These are phyloP conservation scores for Melospiza georgiana DNA, from an alignment of 2,113 vertebrate genomes.

Conservation along the genomic window DNA sequence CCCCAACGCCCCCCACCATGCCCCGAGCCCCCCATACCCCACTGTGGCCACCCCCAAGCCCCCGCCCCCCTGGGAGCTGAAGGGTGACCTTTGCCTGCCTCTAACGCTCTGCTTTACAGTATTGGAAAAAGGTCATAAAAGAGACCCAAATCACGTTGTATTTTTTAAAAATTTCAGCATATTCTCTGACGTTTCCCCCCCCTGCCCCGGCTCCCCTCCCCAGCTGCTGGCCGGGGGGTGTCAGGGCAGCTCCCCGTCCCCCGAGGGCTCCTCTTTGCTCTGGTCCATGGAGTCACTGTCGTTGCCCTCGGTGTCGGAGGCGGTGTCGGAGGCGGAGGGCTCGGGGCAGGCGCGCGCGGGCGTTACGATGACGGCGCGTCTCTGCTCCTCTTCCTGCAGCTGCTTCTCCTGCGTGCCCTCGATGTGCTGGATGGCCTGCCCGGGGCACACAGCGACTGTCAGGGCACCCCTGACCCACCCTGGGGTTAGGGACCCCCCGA, in stretches of 20 bases:
- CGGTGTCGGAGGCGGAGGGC: conserved; percentile 85
- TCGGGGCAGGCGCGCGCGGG: conserved; percentile 77
- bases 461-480: accelerated
- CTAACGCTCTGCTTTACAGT: conserved; percentile 75
- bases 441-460: accelerated
- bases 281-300: conserved; percentile 82
- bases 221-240: conserved; percentile 55
- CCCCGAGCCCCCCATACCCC: neutral
- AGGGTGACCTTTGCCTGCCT: conserved; percentile 33
- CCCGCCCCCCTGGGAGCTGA: neutral
- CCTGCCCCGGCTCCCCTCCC: conserved; percentile 26
- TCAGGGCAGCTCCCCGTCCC: conserved; percentile 86
- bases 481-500: accelerated
- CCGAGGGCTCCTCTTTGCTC: conserved; percentile 77
- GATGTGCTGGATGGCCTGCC: conserved; percentile 98
- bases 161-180: conserved; percentile 79
- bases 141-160: conserved; percentile 78
- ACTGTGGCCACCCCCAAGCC: neutral
- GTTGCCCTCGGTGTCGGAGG: conserved; percentile 90
- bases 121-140: conserved; percentile 83
- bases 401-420: conserved; percentile 93
- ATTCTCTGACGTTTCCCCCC: conserved; percentile 46
- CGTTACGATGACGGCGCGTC: conserved; percentile 90
- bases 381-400: conserved; percentile 86
- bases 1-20: neutral